These are phyloP conservation scores for Temnothorax curvispinosus DNA, from an alignment of 1,140 invertebrate genomes.

Conservation along the genomic window DNA sequence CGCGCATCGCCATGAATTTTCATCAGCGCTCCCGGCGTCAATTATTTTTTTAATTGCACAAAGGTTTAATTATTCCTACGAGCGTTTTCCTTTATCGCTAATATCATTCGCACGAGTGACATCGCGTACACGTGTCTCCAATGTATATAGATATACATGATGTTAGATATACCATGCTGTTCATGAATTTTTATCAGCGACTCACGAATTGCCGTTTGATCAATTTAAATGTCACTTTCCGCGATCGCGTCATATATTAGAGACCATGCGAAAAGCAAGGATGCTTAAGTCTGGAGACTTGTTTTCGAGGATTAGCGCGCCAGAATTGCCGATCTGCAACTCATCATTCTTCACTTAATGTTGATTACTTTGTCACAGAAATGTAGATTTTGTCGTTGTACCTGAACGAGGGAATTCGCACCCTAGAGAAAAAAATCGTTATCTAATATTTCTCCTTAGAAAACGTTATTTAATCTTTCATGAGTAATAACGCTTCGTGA, in stretches of 20 bases:
- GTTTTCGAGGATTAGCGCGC: conserved; percentile 64
- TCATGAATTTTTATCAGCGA: conserved; percentile 28
- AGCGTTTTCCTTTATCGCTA: neutral
- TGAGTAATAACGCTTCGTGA: neutral
- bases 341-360: conserved; percentile 46
- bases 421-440: no score
- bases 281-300: conserved; percentile 37
- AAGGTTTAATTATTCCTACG: conserved; percentile 25
- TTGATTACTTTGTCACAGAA: conserved; percentile 56
- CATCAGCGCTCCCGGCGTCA: neutral
- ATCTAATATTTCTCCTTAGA: no score
- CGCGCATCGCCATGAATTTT: conserved; percentile 6
- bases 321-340: conserved; percentile 59
- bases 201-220: conserved; percentile 17
- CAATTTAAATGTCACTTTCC: conserved; percentile 37
- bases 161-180: neutral
- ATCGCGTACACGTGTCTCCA: neutral
- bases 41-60: conserved; percentile 14
- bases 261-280: neutral
- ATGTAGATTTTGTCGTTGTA: conserved; percentile 57
- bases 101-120: neutral
- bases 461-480: conserved; percentile 57
- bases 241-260: conserved; percentile 34
- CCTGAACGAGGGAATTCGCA: conserved; percentile 62
- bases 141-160: neutral